Evolutionary conservation across 2,888 invertebrate genomes (phyloP).

Genomic region (Fabriciana adippe): DNA sequence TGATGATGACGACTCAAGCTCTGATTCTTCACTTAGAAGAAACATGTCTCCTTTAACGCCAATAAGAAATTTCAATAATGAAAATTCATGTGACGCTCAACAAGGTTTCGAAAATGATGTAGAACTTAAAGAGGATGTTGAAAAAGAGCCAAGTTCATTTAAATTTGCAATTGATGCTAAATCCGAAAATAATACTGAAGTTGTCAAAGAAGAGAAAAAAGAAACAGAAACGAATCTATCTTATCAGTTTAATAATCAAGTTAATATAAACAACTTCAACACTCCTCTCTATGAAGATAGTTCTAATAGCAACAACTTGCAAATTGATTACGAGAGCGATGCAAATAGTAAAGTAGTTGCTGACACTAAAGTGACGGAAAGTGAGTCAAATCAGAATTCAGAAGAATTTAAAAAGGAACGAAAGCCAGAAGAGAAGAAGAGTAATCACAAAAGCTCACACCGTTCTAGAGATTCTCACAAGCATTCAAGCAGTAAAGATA

Average conservation of each 20-base stretch:
- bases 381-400: constrained; percentile 53
- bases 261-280: constrained; percentile 66
- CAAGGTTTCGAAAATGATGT: constrained; percentile 72
- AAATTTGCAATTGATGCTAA: constrained; percentile 71
- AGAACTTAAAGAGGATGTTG: constrained; percentile 56
- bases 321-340: constrained; percentile 77
- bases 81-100: constrained; percentile 76
- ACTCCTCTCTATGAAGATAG: constrained; percentile 74
- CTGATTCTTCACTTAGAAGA: constrained; percentile 68
- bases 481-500: constrained; percentile 71
- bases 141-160: constrained; percentile 66
- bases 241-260: constrained; percentile 69
- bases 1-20: constrained; percentile 71
- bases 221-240: constrained; percentile 57
- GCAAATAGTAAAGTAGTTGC: constrained; percentile 71
- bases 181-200: constrained; percentile 57
- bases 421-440: constrained; percentile 63
- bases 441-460: constrained; percentile 67
- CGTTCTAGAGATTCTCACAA: constrained; percentile 69
- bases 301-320: constrained; percentile 72
- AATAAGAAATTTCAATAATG: constrained; percentile 73
- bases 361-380: constrained; percentile 60
- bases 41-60: constrained; percentile 78
- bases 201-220: constrained; percentile 57
- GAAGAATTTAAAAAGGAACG: constrained; percentile 64